Conservation (phyloP, 1,140 invertebrate species). For the Pogonus chalceus region DNA sequence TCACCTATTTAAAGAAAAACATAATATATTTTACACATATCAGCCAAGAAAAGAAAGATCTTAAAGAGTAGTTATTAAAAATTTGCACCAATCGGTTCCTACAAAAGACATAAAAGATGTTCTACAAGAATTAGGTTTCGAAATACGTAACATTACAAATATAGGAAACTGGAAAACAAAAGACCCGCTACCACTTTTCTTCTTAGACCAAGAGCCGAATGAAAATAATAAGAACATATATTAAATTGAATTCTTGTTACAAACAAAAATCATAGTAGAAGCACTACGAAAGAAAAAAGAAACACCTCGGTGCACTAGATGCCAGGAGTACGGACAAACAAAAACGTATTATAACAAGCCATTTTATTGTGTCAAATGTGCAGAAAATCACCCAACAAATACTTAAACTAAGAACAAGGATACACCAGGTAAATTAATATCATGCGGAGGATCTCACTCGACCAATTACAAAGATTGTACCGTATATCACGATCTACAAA, state of each 20-base stretch:
- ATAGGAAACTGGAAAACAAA: conserved; percentile 20
- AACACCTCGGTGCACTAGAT: too few species aligned
- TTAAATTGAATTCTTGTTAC: conserved; percentile 15
- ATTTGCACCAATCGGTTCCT: conserved; percentile 25
- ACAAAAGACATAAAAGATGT: conserved; percentile 23
- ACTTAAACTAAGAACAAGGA: conserved; percentile 24
- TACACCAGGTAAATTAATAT: conserved; percentile 25
- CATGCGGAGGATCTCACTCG: conserved; percentile 29
- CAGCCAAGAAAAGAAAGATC: conserved; percentile 29
- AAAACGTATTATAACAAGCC: not conserved
- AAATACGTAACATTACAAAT: conserved; percentile 23
- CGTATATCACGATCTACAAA: conserved; percentile 22
- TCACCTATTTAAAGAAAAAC: conserved; percentile 10
- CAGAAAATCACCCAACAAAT: too few species aligned
- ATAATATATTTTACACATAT: conserved; percentile 28
- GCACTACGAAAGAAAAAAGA: conserved; percentile 20
- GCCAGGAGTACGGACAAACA: not conserved
- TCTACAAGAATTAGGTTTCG: conserved; percentile 20
- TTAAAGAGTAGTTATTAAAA: conserved; percentile 28
- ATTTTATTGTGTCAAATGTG: too few species aligned
- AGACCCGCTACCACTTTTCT: conserved; percentile 20
- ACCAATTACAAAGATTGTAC: conserved; percentile 32
- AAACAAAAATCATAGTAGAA: conserved; percentile 26
- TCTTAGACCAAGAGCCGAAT: conserved; percentile 21
- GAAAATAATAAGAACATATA: conserved; percentile 25